phyloP scores from a whole-genome alignment of 2,113 vertebrate species.

The Vicugna pacos region DNA sequence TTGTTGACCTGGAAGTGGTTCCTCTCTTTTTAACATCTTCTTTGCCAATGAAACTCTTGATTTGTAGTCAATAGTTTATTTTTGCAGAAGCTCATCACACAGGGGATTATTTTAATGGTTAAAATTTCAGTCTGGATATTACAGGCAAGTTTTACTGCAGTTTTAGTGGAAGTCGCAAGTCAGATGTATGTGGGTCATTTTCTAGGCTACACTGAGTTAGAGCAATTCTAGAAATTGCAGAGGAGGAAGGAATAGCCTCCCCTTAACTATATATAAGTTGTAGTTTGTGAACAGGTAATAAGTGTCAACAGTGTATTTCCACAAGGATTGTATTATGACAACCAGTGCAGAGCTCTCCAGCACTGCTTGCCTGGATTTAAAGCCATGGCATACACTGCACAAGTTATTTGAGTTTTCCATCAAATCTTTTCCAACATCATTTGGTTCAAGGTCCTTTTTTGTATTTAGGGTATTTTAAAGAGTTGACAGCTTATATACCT shows the following conservation, averaged over 20 bases:
- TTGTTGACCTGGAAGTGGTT: background rate
- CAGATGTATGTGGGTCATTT: conserved; percentile 20
- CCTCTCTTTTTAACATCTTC: background rate
- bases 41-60: background rate
- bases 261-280: background rate
- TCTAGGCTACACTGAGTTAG: background rate
- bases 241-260: background rate
- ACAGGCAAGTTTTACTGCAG: background rate
- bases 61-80: background rate
- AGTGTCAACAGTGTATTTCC: background rate
- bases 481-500: background rate
- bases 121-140: background rate
- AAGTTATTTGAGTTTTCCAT: background rate
- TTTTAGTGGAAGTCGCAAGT: background rate
- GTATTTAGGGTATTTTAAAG: conserved; percentile 16
- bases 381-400: background rate
- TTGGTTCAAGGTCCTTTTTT: conserved; percentile 29
- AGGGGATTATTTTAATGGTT: background rate
- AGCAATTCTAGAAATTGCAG: conserved; percentile 7
- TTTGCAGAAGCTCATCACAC: background rate
- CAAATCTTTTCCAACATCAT: conserved; percentile 16
- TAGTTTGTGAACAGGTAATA: background rate
- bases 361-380: background rate
- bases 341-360: background rate
- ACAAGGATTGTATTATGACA: background rate